phyloP scores from a whole-genome alignment of 2,888 invertebrate species.

The Tinea trinotella region DNA sequence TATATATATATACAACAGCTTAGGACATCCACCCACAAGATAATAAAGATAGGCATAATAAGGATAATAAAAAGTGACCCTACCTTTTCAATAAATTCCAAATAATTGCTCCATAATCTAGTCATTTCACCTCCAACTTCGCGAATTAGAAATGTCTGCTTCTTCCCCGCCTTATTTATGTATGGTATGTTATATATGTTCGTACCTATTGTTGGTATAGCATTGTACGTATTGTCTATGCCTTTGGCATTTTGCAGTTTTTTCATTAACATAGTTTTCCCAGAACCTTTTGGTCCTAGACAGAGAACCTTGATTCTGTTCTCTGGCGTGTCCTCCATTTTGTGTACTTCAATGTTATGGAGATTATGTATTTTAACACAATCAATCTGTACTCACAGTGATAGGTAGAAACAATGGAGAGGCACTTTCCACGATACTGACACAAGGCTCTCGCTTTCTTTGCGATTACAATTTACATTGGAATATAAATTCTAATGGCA shows the following conservation, averaged over 20 bases:
- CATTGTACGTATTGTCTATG: conserved; percentile 83
- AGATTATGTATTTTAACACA: conserved; percentile 2
- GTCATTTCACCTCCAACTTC: conserved; percentile 89
- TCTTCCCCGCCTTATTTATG: conserved; percentile 59
- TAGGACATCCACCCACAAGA: no score
- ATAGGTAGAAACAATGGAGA: no score
- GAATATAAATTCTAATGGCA: no score
- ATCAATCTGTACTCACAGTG: no score
- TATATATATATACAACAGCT: no score
- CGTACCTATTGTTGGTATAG: conserved; percentile 85
- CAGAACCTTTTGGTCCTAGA: conserved; percentile 84
- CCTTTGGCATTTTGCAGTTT: conserved; percentile 78
- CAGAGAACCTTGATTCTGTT: conserved; percentile 72
- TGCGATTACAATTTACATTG: no score
- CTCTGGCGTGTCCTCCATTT: conserved; percentile 52
- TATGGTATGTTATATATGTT: conserved; percentile 79
- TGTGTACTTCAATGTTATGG: neutral
- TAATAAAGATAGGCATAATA: no score
- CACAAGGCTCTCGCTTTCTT: no score
- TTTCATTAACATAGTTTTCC: conserved; percentile 85
- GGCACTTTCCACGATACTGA: no score
- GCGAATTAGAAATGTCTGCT: conserved; percentile 71
- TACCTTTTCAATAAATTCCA: conserved; percentile 74
- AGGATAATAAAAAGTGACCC: neutral
- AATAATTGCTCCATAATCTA: conserved; percentile 85